Conservation (phyloP, 2,113 vertebrate species). For the Cyanoramphus novaezelandiae region DNA sequence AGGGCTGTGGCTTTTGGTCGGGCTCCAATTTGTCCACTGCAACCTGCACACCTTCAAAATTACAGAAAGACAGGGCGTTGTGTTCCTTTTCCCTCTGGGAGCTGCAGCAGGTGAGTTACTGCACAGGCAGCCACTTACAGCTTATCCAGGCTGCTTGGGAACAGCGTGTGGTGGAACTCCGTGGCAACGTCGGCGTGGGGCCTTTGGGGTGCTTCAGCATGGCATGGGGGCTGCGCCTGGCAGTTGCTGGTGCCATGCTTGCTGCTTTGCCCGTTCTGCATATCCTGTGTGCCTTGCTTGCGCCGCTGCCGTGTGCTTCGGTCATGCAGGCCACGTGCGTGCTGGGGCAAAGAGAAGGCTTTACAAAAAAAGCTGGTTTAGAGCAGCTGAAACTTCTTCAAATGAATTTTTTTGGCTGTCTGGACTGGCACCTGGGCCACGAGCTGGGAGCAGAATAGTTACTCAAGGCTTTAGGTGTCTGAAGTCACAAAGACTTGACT, state of each 20-base stretch:
- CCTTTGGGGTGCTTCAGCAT: background rate
- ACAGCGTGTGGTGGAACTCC: background rate
- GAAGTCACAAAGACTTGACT: background rate
- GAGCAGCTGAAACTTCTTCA: background rate
- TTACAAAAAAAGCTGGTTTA: background rate
- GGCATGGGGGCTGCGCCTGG: background rate
- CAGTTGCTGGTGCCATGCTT: background rate
- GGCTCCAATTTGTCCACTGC: background rate
- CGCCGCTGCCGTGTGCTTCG: accelerated
- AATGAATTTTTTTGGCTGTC: background rate
- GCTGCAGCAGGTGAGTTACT: background rate
- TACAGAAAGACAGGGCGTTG: background rate
- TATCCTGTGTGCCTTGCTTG: accelerated
- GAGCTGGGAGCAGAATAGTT: background rate
- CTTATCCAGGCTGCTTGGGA: background rate
- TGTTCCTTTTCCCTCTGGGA: background rate
- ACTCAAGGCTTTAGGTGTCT: background rate
- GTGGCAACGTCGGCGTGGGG: background rate
- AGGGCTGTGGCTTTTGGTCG: background rate
- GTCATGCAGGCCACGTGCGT: background rate
- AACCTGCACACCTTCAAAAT: background rate
- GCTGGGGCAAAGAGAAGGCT: background rate
- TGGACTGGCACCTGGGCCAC: background rate
- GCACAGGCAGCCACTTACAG: background rate
- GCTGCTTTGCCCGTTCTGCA: background rate